A percentile compares a stretch with the other conserved stretches of the same genome.
phyloP scores from a whole-genome alignment of 2,888 invertebrate genomes.

The Clitarchus hookeri region DNA sequence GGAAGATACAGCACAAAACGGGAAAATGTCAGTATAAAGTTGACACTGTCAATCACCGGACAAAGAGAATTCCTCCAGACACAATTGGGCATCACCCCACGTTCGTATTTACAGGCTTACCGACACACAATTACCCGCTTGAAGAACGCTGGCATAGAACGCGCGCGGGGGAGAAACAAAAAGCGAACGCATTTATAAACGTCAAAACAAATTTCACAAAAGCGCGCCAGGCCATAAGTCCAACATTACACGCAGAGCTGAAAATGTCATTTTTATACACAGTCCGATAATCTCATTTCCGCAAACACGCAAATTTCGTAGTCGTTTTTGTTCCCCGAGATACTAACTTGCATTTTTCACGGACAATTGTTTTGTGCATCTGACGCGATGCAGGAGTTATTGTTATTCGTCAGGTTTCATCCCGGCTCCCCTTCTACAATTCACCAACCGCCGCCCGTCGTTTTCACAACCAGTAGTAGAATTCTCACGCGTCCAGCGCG shows the following conservation, averaged over 20 bases:
- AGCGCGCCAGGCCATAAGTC: no score
- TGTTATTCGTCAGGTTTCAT: not conserved
- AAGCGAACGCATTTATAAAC: not conserved
- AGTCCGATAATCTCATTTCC: not conserved
- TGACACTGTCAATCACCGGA: no score
- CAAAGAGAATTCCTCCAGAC: no score
- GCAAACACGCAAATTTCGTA: not conserved
- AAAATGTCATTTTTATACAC: conserved; percentile 7
- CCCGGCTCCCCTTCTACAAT: not conserved
- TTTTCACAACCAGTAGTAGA: not conserved
- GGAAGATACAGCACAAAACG: no score
- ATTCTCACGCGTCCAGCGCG: not conserved
- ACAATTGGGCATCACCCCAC: no score
- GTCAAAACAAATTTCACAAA: no score
- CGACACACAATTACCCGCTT: no score
- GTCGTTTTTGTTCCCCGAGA: not conserved
- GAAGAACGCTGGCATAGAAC: no score
- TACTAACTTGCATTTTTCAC: not conserved
- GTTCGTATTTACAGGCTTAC: no score
- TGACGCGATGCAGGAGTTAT: not conserved
- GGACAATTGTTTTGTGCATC: not conserved
- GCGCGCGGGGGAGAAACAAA: not conserved
- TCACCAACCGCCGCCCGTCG: not conserved
- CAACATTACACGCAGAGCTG: not conserved
- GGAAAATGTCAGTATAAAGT: no score